Evolutionary conservation across 2,888 invertebrate species (phyloP).

Genomic region (Sepiola atlantica): DNA sequence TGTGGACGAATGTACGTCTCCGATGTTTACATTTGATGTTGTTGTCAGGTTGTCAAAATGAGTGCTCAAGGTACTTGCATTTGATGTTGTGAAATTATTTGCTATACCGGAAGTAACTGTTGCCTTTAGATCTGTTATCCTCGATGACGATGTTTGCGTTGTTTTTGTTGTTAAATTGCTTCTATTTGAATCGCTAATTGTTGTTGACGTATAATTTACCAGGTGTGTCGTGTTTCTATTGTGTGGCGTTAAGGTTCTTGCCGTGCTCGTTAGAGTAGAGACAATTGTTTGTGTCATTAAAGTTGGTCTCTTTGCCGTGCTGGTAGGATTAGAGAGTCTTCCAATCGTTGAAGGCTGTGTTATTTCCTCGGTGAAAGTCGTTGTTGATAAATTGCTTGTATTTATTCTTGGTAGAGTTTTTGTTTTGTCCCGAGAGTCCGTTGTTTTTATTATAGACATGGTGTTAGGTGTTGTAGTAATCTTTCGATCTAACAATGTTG

Average conservation of each 20-base stretch:
- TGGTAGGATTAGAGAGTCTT: too few species aligned
- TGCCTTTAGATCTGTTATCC: too few species aligned
- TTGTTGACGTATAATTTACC: neutral
- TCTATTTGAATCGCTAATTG: neutral
- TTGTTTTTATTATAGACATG: too few species aligned
- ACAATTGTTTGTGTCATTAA: neutral
- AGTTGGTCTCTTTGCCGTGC: neutral
- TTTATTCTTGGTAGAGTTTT: neutral
- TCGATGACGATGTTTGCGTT: too few species aligned
- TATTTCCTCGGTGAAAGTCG: neutral
- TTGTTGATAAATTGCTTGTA: neutral
- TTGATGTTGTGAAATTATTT: neutral
- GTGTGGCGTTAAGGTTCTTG: neutral
- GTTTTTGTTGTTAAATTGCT: neutral
- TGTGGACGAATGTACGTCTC: neutral
- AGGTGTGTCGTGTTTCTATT: neutral
- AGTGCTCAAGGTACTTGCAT: too few species aligned
- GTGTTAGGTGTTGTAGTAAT: too few species aligned
- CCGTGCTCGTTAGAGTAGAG: neutral
- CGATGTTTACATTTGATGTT: neutral
- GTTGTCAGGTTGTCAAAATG: neutral
- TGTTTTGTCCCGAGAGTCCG: neutral
- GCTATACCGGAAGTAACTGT: neutral
- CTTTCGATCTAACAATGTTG: too few species aligned
- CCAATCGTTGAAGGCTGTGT: neutral